A percentile compares a stretch with the other conserved stretches of the same genome.
These are phyloP conservation scores for Staurois parvus DNA, from an alignment of 2,797 vertebrate genomes.

Conservation along the genomic window DNA sequence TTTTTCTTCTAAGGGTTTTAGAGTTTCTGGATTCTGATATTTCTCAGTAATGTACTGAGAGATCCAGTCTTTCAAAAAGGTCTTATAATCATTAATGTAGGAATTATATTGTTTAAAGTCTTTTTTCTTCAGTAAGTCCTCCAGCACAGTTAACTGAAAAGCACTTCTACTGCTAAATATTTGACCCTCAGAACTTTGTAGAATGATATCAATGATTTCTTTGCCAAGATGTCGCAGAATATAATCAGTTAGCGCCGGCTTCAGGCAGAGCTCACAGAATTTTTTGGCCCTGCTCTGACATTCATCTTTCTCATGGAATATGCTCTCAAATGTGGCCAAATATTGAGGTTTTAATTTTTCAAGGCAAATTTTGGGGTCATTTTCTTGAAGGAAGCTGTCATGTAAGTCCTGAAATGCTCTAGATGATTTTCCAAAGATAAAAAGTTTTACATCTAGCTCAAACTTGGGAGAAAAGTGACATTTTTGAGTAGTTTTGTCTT, in stretches of 20 bases:
- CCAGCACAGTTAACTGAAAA: background rate
- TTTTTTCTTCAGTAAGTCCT: conserved; percentile 10
- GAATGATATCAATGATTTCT: background rate
- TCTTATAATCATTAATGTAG: conserved; percentile 1
- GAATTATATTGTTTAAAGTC: background rate
- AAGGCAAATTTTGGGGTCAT: conserved; percentile 65
- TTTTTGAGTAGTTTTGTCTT: background rate
- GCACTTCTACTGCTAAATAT: background rate
- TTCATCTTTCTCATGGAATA: background rate
- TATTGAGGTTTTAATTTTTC: conserved; percentile 64
- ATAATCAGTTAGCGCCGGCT: background rate
- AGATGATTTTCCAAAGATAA: conserved; percentile 72
- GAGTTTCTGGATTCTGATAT: background rate
- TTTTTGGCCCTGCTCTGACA: background rate
- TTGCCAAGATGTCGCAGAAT: background rate
- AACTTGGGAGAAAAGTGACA: background rate
- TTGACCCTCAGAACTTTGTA: background rate
- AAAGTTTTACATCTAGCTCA: conserved; percentile 71
- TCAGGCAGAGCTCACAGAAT: conserved; percentile 19
- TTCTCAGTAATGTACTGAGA: background rate
- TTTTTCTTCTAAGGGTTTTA: background rate
- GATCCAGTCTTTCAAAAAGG: conserved; percentile 27
- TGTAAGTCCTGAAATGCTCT: conserved; percentile 74
- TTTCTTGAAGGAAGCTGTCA: conserved; percentile 70
- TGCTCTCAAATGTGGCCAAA: background rate